phyloP scores from a whole-genome alignment of 2,797 vertebrate genomes.

The Malacoraja senta region DNA sequence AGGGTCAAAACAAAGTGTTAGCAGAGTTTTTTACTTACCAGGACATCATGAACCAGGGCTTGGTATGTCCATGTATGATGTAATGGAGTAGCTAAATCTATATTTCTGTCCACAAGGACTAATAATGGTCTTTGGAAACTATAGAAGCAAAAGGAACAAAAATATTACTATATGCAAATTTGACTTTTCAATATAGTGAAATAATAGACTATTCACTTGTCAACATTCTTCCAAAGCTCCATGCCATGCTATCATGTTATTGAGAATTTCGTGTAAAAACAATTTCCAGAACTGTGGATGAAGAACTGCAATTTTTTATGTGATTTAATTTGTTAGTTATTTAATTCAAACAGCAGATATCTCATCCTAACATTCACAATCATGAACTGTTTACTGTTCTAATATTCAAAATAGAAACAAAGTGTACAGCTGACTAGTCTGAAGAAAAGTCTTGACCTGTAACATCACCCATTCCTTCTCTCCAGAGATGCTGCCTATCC shows the following conservation, averaged over 20 bases:
- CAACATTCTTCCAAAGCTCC: background rate
- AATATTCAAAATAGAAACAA: background rate
- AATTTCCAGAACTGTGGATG: background rate
- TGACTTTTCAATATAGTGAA: background rate
- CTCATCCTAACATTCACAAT: background rate
- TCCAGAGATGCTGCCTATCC: no score
- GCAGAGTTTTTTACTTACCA: slow-evolving; percentile 68
- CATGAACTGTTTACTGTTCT: background rate
- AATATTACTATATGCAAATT: background rate
- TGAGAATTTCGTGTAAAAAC: background rate
- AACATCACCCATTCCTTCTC: no score
- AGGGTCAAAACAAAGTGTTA: slow-evolving; percentile 44
- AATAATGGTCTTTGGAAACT: slow-evolving; percentile 95
- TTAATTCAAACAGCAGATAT: background rate
- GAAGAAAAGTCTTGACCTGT: no score
- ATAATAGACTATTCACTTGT: background rate
- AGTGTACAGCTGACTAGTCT: background rate
- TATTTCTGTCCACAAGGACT: slow-evolving; percentile 87
- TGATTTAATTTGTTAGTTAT: background rate
- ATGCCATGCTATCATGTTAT: background rate
- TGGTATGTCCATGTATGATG: slow-evolving; percentile 99
- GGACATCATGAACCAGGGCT: slow-evolving; percentile 92
- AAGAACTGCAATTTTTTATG: background rate
- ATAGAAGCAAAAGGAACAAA: slow-evolving; percentile 39
- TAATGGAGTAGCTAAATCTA: slow-evolving; percentile 93